A percentile compares a stretch with the other conserved stretches of the same genome.
These are phyloP conservation scores for Nipponia nippon DNA, from an alignment of 2,113 vertebrate species.

Conservation along the genomic window DNA sequence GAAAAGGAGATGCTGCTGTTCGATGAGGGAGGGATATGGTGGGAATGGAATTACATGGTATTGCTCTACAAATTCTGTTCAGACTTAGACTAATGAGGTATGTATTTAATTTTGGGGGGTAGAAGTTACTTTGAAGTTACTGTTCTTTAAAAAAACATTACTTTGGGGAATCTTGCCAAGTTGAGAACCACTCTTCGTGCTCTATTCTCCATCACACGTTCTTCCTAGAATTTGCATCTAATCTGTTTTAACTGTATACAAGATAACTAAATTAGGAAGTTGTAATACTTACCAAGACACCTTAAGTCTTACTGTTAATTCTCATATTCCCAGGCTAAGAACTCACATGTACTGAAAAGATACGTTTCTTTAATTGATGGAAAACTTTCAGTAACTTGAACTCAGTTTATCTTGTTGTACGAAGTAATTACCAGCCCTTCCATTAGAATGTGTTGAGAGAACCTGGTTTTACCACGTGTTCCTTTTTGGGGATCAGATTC, in stretches of 20 bases:
- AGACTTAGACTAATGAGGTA: background rate
- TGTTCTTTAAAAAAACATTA: background rate
- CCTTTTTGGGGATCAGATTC: background rate
- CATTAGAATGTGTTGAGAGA: background rate
- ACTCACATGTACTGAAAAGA: background rate
- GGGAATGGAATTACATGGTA: background rate
- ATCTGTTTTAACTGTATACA: background rate
- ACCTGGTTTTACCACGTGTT: background rate
- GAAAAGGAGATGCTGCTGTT: slow-evolving; percentile 42
- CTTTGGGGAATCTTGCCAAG: background rate
- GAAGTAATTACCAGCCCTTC: slow-evolving; percentile 12
- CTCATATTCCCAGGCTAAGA: background rate
- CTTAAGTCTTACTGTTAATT: background rate
- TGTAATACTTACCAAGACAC: background rate
- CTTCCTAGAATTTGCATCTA: background rate
- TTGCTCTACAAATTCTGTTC: background rate
- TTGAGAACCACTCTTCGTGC: background rate
- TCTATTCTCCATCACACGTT: background rate
- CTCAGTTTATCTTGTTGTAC: slow-evolving; percentile 11
- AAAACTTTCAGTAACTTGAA: slow-evolving; percentile 29
- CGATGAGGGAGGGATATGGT: background rate
- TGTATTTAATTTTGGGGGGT: background rate
- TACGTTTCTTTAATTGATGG: slow-evolving; percentile 8
- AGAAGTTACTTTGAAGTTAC: background rate
- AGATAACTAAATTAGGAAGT: background rate